A percentile compares a stretch with the other conserved stretches of the same genome.
Evolutionary conservation across 2,888 invertebrate genomes (phyloP).

Genomic region (Athalia circularis): DNA sequence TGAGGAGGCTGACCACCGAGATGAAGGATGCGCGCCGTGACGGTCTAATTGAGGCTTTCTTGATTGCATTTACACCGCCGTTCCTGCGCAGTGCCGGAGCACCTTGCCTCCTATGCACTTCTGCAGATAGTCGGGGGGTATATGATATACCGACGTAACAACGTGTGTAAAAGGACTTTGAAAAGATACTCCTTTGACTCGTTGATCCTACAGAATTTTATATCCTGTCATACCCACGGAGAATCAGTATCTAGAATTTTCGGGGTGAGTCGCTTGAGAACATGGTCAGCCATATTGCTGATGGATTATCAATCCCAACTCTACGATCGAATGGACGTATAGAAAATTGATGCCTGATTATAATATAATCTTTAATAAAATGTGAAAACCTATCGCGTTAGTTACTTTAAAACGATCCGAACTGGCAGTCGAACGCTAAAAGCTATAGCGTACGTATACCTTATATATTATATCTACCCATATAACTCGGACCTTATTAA

Average conservation of each 20-base stretch:
- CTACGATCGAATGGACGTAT: no score
- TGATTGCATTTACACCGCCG: slow-evolving; percentile 71
- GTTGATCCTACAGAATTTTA: neutral
- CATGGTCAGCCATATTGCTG: no score
- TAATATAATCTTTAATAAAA: slow-evolving; percentile 52
- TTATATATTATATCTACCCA: no score
- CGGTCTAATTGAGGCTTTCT: slow-evolving; percentile 72
- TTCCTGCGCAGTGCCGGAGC: slow-evolving; percentile 61
- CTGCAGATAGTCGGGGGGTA: neutral
- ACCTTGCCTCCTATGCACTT: neutral
- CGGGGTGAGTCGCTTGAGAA: no score
- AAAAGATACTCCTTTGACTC: no score
- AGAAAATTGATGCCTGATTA: no score
- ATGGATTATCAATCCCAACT: no score
- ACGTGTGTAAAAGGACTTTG: no score
- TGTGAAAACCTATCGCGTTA: slow-evolving; percentile 60
- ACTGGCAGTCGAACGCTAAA: slow-evolving; percentile 57
- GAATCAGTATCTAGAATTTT: no score
- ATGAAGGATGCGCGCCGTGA: slow-evolving; percentile 71
- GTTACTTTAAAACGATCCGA: slow-evolving; percentile 52
- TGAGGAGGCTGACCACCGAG: slow-evolving; percentile 57
- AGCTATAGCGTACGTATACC: slow-evolving; percentile 53
- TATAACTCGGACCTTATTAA: slow-evolving; percentile 62
- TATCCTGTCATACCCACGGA: neutral
- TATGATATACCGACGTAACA: no score